Percentiles rank a stretch among this genome's conserved stretches.
Evolutionary conservation across 2,113 vertebrate genomes (phyloP).

Genomic region (Spilogale gracilis): DNA sequence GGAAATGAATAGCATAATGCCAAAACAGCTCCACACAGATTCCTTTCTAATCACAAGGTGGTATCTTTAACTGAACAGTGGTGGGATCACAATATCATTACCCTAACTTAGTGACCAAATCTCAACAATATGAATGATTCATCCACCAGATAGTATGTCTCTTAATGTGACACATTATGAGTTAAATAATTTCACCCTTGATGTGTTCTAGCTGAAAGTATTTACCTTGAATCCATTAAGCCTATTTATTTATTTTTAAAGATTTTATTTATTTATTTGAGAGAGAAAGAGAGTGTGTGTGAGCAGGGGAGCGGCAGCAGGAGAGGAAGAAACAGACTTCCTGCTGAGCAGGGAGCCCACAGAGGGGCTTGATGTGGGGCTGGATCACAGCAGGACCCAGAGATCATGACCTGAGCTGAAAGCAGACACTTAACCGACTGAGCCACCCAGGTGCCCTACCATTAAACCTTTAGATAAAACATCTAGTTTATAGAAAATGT

Average conservation of each 20-base stretch:
- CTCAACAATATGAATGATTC: background rate
- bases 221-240: background rate
- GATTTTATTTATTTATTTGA: background rate
- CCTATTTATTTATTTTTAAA: background rate
- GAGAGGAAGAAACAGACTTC: background rate
- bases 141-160: background rate
- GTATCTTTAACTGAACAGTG: background rate
- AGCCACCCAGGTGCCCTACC: background rate
- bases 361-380: accelerated
- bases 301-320: background rate
- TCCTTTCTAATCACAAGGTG: background rate
- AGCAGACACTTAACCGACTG: background rate
- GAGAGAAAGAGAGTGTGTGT: background rate
- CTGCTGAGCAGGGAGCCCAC: background rate
- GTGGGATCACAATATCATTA: background rate
- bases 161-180: background rate
- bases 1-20: background rate
- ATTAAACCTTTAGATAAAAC: background rate
- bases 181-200: background rate
- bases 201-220: background rate
- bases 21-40: background rate
- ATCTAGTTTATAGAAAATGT: background rate
- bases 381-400: background rate
- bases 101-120: background rate
- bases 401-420: background rate